Base-by-base conservation (phyloP, 2,113 vertebrate species). In the Etheostoma cragini region DNA sequence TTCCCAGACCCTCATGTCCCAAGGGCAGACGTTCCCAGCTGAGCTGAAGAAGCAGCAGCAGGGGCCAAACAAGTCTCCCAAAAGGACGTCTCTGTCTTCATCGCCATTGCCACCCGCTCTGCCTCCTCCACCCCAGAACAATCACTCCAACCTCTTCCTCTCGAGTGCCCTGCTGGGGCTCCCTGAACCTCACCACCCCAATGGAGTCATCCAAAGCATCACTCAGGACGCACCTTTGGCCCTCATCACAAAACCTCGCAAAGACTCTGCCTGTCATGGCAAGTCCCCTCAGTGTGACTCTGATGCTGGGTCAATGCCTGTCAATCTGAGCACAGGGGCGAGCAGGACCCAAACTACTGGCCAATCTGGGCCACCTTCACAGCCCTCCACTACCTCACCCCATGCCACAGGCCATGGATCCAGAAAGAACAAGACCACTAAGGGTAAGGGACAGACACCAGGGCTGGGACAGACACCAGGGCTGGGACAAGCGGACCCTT, bases 151-250 rank as follows among this genome's bases (percentile, higher is more conserved):
- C 92, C 96, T 97, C 91, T 98, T 98, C 94, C 96, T 98, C 90
- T 96, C 97, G 89, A 98, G 97, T 90, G 97, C 97, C 95, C 96
- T 99, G 94, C 95, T 98, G 94, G 96, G 97, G 89, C 97, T 97
- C 76, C 88, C 92, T 26, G 93, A 93, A 88, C 87, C 91, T 72
- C 86, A 92, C 92, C 96, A 97, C 90, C 96, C 96, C 88, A 98
- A 98, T 86, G 97, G 97, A 94, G 96, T 98, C 90, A 97, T 97
- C 95, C 97, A 98, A 88, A 97, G 96, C 89, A 96, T 97, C 94
- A 97, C 97, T 95, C 97, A 99, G 95, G 97, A 99, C 89, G 95
- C 96, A 92, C 97, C 97, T 89, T 93, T 99, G 91, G 97, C 97
- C 91, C 97, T 99, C 94, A 98, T 96, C 87, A 97, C 96, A 88